Conservation (phyloP, 2,113 vertebrate genomes). For the Sterna hirundo region DNA sequence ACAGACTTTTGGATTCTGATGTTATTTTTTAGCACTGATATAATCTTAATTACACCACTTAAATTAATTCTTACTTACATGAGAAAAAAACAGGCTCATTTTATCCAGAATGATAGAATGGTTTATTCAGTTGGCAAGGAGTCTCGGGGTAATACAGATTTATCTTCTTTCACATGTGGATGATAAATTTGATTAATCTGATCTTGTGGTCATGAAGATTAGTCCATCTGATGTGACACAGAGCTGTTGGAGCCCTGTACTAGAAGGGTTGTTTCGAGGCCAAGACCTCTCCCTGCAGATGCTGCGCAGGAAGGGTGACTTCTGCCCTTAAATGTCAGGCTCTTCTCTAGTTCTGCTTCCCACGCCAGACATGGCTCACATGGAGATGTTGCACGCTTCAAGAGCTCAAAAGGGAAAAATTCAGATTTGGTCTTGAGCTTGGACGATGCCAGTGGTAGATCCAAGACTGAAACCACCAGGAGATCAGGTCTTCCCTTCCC, state of each 20-base stretch:
- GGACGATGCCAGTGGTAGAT: background rate
- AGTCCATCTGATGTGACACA: background rate
- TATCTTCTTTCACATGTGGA: background rate
- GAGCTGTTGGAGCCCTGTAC: background rate
- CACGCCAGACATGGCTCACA: fast-evolving
- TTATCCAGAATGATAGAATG: background rate
- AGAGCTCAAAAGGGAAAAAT: background rate
- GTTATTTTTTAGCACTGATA: background rate
- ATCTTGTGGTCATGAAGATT: background rate
- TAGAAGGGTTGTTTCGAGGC: background rate
- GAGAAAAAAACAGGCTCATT: background rate
- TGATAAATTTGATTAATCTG: background rate
- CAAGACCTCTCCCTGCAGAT: background rate
- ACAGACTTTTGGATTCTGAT: background rate
- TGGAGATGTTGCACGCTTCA: background rate
- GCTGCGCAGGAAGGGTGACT: background rate
- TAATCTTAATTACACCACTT: background rate
- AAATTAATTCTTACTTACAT: background rate
- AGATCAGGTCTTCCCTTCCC: background rate
- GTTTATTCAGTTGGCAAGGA: background rate
- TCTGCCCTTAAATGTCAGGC: background rate
- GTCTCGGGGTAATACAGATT: background rate
- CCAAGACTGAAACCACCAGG: background rate
- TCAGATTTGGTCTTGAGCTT: background rate
- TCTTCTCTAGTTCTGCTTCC: background rate